These are phyloP conservation scores for Mionectes macconnelli DNA, from an alignment of 2,113 vertebrate species.

Conservation along the genomic window DNA sequence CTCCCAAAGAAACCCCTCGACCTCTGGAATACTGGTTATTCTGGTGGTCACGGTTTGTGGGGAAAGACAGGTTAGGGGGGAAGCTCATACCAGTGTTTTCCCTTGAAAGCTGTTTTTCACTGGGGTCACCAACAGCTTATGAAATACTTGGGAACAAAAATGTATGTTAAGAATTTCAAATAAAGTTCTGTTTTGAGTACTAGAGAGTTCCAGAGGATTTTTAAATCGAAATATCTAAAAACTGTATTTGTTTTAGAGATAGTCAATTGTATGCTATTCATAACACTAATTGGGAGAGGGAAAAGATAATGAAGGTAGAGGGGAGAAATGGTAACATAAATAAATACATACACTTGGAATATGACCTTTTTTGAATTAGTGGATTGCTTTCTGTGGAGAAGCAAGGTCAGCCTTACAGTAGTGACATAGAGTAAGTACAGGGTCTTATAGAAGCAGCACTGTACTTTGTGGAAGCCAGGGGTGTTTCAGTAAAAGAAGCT, in stretches of 20 bases:
- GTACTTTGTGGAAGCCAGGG: background rate
- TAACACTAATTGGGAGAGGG: background rate
- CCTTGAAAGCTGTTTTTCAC: background rate
- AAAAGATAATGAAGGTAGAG: background rate
- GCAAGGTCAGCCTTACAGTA: background rate
- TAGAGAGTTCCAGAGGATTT: background rate
- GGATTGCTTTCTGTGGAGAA: background rate
- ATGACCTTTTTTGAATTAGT: background rate
- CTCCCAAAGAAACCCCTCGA: background rate
- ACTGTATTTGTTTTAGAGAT: background rate
- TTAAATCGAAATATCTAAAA: background rate
- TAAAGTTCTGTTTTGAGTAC: background rate
- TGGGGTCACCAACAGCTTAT: background rate
- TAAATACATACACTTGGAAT: background rate
- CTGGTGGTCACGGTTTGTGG: background rate
- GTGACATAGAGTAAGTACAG: background rate
- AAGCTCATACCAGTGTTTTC: background rate
- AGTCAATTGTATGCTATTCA: rapidly evolving
- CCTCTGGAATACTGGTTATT: background rate
- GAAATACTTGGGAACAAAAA: background rate
- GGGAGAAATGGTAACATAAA: background rate
- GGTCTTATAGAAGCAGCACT: background rate
- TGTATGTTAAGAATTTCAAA: background rate
- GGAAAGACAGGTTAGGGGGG: background rate
- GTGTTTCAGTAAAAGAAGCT: background rate